These are phyloP conservation scores for Syngnathus floridae DNA, from an alignment of 2,113 vertebrate species.

Conservation along the genomic window DNA sequence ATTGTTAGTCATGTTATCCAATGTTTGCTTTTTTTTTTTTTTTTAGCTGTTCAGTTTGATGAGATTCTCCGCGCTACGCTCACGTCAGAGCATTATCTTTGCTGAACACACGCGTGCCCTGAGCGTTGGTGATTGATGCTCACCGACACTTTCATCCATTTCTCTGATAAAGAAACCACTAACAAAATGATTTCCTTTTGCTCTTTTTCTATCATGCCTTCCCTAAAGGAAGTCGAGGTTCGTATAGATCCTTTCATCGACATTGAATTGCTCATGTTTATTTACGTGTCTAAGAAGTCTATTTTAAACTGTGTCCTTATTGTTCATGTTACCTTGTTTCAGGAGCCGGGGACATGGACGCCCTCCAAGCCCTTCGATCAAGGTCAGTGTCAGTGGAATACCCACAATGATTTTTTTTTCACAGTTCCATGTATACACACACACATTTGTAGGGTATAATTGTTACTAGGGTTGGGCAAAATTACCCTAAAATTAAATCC, in stretches of 20 bases:
- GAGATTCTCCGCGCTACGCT: background rate
- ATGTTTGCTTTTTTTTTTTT: background rate
- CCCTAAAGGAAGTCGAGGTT: slow-evolving; percentile 74
- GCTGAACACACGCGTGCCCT: slow-evolving; percentile 16
- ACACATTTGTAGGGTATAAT: background rate
- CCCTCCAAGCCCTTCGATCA: slow-evolving; percentile 86
- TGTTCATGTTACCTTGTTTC: slow-evolving; percentile 18
- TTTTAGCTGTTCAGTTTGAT: background rate
- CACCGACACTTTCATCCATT: background rate
- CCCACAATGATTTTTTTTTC: background rate
- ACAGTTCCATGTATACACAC: background rate
- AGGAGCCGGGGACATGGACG: slow-evolving; percentile 85
- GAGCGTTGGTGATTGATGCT: slow-evolving; percentile 15
- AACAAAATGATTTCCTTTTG: slow-evolving; percentile 28
- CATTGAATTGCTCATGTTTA: slow-evolving; percentile 3
- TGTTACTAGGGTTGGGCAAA: background rate
- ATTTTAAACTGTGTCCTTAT: slow-evolving; percentile 1
- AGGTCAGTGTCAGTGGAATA: slow-evolving; percentile 69
- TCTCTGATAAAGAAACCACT: slow-evolving; percentile 6
- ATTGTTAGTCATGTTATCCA: background rate
- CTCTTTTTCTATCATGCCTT: slow-evolving; percentile 56
- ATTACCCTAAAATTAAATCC: background rate
- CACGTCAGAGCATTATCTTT: background rate
- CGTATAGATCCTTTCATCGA: slow-evolving; percentile 43
- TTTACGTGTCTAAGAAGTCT: background rate